Evolutionary conservation across 2,797 vertebrate genomes (phyloP).

Genomic region (Octomys mimax): DNA sequence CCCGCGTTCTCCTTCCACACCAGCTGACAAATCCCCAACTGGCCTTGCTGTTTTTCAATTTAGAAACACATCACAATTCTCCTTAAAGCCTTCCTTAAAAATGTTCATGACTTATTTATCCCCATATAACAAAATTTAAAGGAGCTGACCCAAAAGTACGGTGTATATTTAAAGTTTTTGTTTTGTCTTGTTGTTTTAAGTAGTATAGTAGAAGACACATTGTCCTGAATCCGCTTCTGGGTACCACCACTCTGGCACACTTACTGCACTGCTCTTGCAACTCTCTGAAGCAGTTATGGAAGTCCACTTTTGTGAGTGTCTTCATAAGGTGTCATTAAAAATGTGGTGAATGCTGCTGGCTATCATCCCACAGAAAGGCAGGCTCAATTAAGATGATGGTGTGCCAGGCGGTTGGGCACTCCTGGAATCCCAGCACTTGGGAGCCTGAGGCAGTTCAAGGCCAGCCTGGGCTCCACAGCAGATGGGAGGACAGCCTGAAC

Average conservation of each 20-base stretch:
- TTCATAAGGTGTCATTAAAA: background rate
- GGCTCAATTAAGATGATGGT: background rate
- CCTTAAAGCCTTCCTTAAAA: background rate
- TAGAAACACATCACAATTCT: background rate
- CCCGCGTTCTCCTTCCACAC: fast-evolving
- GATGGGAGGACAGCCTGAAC: background rate
- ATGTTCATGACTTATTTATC: too few species aligned
- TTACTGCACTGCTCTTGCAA: background rate
- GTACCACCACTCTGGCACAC: background rate
- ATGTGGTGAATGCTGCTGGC: background rate
- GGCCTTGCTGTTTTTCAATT: background rate
- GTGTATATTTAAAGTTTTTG: background rate
- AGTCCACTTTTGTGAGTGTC: background rate
- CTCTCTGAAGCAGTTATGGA: background rate
- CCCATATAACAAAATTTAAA: background rate
- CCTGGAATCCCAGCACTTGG: background rate
- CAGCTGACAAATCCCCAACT: background rate
- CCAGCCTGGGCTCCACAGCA: background rate
- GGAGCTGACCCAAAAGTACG: background rate
- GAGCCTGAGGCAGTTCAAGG: background rate
- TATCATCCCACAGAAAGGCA: background rate
- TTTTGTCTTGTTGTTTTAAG: background rate
- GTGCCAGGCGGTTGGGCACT: background rate
- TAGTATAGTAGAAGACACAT: background rate
- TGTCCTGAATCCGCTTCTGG: background rate